These are phyloP conservation scores for Poeciliopsis presidionis DNA, from an alignment of 2,797 vertebrate species.

Conservation along the genomic window DNA sequence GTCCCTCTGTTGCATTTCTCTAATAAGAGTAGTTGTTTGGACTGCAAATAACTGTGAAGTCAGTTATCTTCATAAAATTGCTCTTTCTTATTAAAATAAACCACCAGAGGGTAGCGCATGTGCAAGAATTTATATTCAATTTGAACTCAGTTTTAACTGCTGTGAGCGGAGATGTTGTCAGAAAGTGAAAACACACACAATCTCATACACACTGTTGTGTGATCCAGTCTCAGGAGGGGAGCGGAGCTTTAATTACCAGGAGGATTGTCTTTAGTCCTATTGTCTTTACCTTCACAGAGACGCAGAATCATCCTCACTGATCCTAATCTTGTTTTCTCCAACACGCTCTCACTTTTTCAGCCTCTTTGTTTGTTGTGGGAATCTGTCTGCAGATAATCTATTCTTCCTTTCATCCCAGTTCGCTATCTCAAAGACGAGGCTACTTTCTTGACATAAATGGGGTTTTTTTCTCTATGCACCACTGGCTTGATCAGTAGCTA, in stretches of 20 bases:
- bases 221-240: constrained; percentile 32
- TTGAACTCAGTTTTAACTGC: not conserved
- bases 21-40: not conserved
- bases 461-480: not conserved
- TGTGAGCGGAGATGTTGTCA: not conserved
- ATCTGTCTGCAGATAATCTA: constrained; percentile 18
- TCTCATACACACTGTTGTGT: constrained; percentile 11
- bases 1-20: not conserved
- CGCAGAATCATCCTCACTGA: constrained; percentile 54
- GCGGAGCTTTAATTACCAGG: constrained; percentile 59
- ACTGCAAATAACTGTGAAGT: not conserved
- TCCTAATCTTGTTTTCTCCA: constrained; percentile 66
- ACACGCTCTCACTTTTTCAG: constrained; percentile 17
- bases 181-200: not conserved
- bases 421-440: not conserved
- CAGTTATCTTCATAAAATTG: not conserved
- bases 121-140: not conserved
- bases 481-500: not conserved
- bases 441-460: constrained; percentile 13
- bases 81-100: not conserved
- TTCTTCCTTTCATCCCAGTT: constrained; percentile 2
- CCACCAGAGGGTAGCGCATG: not conserved
- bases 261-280: constrained; percentile 52
- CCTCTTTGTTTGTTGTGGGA: not conserved
- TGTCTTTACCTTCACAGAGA: constrained; percentile 43